Conservation (phyloP, 2,888 invertebrate genomes). For the Parapristionchus giblindavisi region DNA sequence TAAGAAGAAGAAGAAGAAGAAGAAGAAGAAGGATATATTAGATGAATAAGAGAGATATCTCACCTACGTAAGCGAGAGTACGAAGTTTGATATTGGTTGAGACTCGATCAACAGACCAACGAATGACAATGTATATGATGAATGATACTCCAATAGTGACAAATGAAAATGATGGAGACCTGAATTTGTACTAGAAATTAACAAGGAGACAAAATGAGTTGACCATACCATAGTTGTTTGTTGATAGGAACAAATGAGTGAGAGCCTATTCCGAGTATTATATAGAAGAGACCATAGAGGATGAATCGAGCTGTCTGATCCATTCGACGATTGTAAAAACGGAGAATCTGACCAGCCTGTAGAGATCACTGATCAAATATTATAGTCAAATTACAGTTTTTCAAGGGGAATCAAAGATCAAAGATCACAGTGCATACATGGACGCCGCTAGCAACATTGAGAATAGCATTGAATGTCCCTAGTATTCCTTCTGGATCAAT, state of each 20-base stretch:
- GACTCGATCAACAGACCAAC: not conserved
- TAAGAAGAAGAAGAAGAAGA: no score
- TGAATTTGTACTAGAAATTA: not conserved
- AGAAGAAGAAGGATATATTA: not conserved
- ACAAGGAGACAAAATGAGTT: not conserved
- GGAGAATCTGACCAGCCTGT: slow-evolving; percentile 30
- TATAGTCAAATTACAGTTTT: not conserved
- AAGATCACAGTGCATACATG: not conserved
- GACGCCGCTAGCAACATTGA: slow-evolving; percentile 8
- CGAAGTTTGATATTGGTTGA: slow-evolving; percentile 16
- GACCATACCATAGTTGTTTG: slow-evolving; percentile 29
- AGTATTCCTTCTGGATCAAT: slow-evolving; percentile 29
- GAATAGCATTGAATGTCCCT: not conserved
- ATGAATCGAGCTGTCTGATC: slow-evolving; percentile 21
- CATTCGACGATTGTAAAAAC: slow-evolving; percentile 1
- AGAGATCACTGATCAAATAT: not conserved
- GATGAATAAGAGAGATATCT: not conserved
- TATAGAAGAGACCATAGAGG: slow-evolving; percentile 3
- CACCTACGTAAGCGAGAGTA: slow-evolving; percentile 20
- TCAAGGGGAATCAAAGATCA: not conserved
- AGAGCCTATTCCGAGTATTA: not conserved
- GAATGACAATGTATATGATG: slow-evolving; percentile 13
- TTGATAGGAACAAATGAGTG: slow-evolving; percentile 12
- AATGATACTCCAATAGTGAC: not conserved
- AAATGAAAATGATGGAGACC: slow-evolving; percentile 4